phyloP scores from a whole-genome alignment of 2,113 vertebrate species.

The Neodontobutis hainanensis region DNA sequence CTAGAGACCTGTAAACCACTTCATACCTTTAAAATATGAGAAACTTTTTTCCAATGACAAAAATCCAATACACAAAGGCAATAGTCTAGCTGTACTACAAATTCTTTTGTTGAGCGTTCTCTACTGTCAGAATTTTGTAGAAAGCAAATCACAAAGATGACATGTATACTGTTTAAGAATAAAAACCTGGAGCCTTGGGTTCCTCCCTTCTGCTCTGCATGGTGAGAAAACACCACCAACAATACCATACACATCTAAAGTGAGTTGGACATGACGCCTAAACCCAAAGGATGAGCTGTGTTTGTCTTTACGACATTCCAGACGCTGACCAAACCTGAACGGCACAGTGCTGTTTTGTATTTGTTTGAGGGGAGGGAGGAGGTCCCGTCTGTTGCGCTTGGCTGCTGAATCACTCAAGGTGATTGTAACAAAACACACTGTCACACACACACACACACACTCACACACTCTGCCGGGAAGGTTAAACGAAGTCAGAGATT shows the following conservation, averaged over 20 bases:
- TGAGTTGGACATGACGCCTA: too few species aligned
- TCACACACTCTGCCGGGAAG: conserved; percentile 38
- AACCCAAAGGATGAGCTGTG: background rate
- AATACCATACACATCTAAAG: too few species aligned
- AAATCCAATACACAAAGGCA: too few species aligned
- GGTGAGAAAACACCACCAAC: too few species aligned
- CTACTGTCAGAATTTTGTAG: background rate
- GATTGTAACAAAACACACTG: conserved; percentile 46
- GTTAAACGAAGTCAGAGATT: conserved; percentile 65
- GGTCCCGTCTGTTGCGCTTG: conserved; percentile 68
- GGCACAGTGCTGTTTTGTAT: background rate
- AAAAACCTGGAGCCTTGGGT: background rate
- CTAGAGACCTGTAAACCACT: too few species aligned
- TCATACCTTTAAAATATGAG: too few species aligned
- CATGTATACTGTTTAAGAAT: background rate
- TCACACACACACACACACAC: conserved; percentile 4
- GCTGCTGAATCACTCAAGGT: conserved; percentile 75
- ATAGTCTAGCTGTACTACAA: too few species aligned
- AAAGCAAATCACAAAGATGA: background rate
- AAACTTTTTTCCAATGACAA: too few species aligned
- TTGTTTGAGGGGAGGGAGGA: background rate
- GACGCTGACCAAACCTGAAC: too few species aligned
- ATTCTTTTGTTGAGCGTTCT: background rate
- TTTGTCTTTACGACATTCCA: background rate
- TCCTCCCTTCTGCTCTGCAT: background rate